Percentiles rank a stretch among this genome's conserved stretches.
phyloP scores from a whole-genome alignment of 2,888 invertebrate species.

The Lycaena phlaeas region DNA sequence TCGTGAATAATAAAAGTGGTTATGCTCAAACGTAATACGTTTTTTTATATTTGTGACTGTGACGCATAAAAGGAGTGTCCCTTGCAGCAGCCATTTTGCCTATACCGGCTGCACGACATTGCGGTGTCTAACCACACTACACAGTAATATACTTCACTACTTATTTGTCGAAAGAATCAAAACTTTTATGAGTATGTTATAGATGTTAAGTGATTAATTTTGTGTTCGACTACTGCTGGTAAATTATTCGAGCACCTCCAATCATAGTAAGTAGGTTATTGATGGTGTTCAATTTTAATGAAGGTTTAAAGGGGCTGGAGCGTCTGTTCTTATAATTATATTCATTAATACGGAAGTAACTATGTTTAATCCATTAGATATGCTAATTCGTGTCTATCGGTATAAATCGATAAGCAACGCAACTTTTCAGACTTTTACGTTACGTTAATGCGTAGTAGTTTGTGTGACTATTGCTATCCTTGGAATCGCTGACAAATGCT shows the following conservation, averaged over 20 bases:
- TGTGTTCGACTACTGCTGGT: neutral
- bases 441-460: conserved; percentile 7
- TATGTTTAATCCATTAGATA: neutral
- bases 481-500: neutral
- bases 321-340: neutral
- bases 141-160: conserved; percentile 21
- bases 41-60: conserved; percentile 58
- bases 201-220: neutral
- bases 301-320: conserved; percentile 1
- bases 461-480: neutral
- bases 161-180: neutral
- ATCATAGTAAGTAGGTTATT: conserved; percentile 5
- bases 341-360: neutral
- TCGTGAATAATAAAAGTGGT: conserved; percentile 41
- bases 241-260: neutral
- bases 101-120: conserved; percentile 69
- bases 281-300: conserved; percentile 6
- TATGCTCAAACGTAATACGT: conserved; percentile 31
- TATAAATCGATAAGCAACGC: neutral
- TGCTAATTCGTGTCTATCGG: neutral
- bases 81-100: conserved; percentile 73
- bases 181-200: neutral
- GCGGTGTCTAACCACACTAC: conserved; percentile 61
- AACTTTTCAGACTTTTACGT: neutral
- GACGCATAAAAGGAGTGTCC: conserved; percentile 77